Percentiles rank a stretch among this genome's conserved stretches.
phyloP scores from a whole-genome alignment of 1,140 invertebrate species.

The Lepidurus arcticus region DNA sequence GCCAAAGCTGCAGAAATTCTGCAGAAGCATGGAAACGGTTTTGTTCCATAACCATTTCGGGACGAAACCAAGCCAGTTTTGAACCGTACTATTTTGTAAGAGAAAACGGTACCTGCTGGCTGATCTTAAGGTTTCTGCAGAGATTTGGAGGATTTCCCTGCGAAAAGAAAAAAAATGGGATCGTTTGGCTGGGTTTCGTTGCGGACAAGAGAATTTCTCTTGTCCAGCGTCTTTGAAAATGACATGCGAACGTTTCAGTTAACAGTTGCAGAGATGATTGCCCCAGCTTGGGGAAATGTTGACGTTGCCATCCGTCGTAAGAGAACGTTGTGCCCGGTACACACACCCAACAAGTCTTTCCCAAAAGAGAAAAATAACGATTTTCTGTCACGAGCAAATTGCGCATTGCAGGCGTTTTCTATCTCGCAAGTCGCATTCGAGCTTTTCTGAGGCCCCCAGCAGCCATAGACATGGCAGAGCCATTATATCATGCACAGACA shows the following conservation, averaged over 20 bases:
- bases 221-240: neutral
- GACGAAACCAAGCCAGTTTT: neutral
- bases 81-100: neutral
- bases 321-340: neutral
- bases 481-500: slow-evolving; percentile 22
- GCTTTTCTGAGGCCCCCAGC: neutral
- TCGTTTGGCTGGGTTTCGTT: neutral
- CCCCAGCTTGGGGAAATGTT: neutral
- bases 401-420: slow-evolving; percentile 17
- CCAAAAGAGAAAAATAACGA: neutral
- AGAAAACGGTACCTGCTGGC: too few species aligned
- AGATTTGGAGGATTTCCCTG: too few species aligned
- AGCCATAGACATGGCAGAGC: slow-evolving; percentile 18
- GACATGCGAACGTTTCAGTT: neutral
- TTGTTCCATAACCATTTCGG: neutral
- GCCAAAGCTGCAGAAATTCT: neutral
- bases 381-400: slow-evolving; percentile 22
- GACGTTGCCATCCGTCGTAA: slow-evolving; percentile 11
- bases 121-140: too few species aligned
- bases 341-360: neutral
- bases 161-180: neutral
- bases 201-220: neutral
- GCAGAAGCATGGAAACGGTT: neutral
- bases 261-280: slow-evolving; percentile 3
- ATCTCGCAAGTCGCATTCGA: slow-evolving; percentile 18